Base-by-base conservation (phyloP, 2,797 vertebrate genomes). In the Sebastes flavidus region DNA sequence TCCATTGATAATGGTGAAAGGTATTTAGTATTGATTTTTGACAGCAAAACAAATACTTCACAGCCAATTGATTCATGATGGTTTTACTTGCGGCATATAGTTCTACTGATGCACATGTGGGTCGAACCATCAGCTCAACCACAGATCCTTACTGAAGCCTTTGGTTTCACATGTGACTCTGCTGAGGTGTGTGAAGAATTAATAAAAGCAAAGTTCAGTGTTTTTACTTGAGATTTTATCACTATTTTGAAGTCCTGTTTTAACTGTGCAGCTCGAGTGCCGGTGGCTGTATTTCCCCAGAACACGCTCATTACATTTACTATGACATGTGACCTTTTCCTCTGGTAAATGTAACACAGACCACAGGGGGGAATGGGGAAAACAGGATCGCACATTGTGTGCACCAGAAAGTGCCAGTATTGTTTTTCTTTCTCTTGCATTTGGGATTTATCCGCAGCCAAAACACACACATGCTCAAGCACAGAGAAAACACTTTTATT, bases 241-340 rank as follows among this genome's bases (percentile, higher is more conserved):
- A 42, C 24, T 72, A 13, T 74, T 75, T 61, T 77, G 25, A 77
- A 76, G 25, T 14, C 27, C 38, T 75, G 69, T 85, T 86, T 81
- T 72, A 82, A 84, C 65, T 30, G 60, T 32, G 38, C 81, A 34
- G 29, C 59, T 54, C 7, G 8, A 72, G 65, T 52, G 77, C 85
- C 68, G 18, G 59, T 81, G 81, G 80, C 77, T 86, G 77, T 78
- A 77, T 88, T 91, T 86, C 80, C 81, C 60, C 77, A 67, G 72
- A 89, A 87, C 88, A 82, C 42, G 59, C 86, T 91, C 80, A 80
- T 92, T 92, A 91, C 85, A 84, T 89, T 77, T 73, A 78, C 81
- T 66, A 66, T 86, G 90, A 92, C 82, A 92, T 87, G 82, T 89
- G 88, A 93, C 90, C 91, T 94, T 94, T 94, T 88, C 73, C 76